A percentile compares a stretch with the other conserved stretches of the same genome.
These are phyloP conservation scores for Coregonus suidteri DNA, from an alignment of 2,797 vertebrate species.

Conservation along the genomic window DNA sequence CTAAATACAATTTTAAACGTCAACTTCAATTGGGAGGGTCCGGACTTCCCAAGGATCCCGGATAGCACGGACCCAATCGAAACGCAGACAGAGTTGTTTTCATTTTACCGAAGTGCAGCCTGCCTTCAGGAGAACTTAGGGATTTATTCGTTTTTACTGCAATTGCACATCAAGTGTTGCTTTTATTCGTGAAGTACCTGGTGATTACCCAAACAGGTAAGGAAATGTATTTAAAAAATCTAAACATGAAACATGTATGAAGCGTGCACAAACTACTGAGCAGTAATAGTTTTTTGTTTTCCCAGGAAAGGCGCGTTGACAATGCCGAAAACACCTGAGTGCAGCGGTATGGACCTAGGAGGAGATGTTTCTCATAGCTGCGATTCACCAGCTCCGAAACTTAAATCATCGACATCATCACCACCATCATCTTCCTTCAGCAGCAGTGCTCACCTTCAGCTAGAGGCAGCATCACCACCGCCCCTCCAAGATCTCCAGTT, in stretches of 20 bases:
- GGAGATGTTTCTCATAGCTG: neutral
- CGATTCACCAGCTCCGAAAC: neutral
- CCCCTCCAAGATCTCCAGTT: constrained; percentile 34
- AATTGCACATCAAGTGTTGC: neutral
- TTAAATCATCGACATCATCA: neutral
- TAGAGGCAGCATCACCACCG: constrained; percentile 41
- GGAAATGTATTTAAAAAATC: neutral
- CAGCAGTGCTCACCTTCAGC: constrained; percentile 57
- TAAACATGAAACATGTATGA: neutral
- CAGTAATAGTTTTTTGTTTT: neutral
- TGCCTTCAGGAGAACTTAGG: neutral
- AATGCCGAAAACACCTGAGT: neutral
- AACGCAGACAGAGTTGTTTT: neutral
- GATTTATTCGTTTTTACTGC: neutral
- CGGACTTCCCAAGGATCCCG: too few relatives aligned
- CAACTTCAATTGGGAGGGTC: too few relatives aligned
- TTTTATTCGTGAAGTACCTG: neutral
- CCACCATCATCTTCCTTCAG: constrained; percentile 33
- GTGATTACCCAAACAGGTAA: neutral
- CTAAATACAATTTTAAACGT: too few relatives aligned
- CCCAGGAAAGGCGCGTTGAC: neutral
- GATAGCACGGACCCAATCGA: neutral
- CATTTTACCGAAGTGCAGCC: neutral
- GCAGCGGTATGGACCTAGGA: neutral
- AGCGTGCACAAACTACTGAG: neutral